phyloP scores from a whole-genome alignment of 2,888 invertebrate genomes.

The Lasioglossum figueresi region DNA sequence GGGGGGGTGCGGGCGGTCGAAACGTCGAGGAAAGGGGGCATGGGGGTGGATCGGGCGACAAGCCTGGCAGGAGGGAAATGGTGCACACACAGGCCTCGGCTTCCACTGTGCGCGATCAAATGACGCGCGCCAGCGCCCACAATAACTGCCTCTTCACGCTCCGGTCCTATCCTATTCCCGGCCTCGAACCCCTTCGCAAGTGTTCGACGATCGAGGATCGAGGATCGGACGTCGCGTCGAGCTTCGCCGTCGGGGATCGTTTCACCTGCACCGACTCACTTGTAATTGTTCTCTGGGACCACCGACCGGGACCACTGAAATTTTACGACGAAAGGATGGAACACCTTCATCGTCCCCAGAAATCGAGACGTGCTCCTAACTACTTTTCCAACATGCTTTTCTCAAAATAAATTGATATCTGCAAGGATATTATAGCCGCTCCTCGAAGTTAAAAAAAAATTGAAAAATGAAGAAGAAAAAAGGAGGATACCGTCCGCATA shows the following conservation, averaged over 20 bases:
- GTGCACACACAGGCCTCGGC: conserved; percentile 76
- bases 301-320: neutral
- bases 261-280: neutral
- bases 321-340: neutral
- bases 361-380: neutral
- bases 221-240: conserved; percentile 21
- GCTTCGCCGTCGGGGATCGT: neutral
- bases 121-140: conserved; percentile 83
- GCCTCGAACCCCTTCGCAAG: conserved; percentile 20
- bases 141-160: conserved; percentile 80
- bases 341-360: neutral
- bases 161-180: conserved; percentile 74
- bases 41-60: conserved; percentile 30
- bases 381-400: neutral
- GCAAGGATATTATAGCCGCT: neutral
- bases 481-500: neutral
- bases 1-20: conserved; percentile 6
- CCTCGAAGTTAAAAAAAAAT: neutral
- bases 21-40: conserved; percentile 18
- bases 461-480: neutral
- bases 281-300: neutral
- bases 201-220: conserved; percentile 48
- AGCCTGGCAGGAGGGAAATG: conserved; percentile 72
- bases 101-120: conserved; percentile 80
- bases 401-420: neutral